Conservation (phyloP, 2,113 vertebrate genomes). For the Tragelaphus buxtoni region DNA sequence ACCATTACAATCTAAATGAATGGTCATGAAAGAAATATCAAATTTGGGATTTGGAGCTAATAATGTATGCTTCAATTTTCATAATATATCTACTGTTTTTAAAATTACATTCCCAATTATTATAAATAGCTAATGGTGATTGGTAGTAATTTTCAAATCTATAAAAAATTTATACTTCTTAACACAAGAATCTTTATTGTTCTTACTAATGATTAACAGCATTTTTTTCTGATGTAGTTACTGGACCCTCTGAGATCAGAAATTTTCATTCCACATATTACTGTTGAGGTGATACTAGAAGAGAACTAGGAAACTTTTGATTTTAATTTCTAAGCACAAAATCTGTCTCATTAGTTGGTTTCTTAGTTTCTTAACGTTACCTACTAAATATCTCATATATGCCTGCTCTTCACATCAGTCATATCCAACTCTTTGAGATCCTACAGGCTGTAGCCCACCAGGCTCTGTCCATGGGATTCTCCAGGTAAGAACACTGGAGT, state of each 20-base stretch:
- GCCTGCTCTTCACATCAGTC: background rate
- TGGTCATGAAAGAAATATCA: background rate
- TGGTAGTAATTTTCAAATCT: background rate
- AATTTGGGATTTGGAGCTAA: background rate
- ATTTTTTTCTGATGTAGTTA: background rate
- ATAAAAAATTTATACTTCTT: constrained; percentile 18
- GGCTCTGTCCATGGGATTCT: background rate
- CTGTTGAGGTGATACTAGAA: background rate
- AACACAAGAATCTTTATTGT: background rate
- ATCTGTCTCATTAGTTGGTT: background rate
- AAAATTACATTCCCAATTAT: constrained; percentile 13
- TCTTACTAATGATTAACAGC: background rate
- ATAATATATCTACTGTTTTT: background rate
- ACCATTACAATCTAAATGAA: constrained; percentile 13
- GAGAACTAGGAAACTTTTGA: background rate
- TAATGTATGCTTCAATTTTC: background rate
- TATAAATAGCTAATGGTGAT: background rate
- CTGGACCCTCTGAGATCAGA: background rate
- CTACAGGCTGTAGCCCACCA: background rate
- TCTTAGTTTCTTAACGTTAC: constrained; percentile 1
- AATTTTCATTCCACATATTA: background rate
- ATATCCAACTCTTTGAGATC: background rate
- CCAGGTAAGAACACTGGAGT: background rate
- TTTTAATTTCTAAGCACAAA: constrained; percentile 18
- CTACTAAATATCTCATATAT: background rate